These are phyloP conservation scores for Rhimphoctona megacephalus DNA, from an alignment of 2,888 invertebrate species.

Conservation along the genomic window DNA sequence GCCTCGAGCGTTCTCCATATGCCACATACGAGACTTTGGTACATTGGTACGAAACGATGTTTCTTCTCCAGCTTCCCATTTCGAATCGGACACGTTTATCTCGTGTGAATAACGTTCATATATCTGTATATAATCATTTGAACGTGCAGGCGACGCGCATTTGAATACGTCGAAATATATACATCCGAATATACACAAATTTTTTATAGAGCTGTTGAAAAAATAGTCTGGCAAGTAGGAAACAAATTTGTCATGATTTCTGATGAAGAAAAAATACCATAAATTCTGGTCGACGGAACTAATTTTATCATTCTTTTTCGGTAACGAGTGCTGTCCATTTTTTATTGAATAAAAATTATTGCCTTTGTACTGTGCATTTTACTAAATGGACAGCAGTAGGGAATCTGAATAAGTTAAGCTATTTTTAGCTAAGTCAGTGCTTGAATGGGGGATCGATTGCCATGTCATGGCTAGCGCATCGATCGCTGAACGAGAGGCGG, in stretches of 20 bases:
- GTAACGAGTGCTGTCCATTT: no score
- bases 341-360: no score
- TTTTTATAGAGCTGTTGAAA: background rate
- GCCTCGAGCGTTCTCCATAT: slow-evolving; percentile 14
- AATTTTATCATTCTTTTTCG: no score
- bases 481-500: no score
- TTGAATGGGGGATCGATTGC: no score
- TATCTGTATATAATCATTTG: background rate
- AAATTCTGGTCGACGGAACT: no score
- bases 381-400: no score
- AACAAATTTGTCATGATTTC: background rate
- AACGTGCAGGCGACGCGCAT: background rate
- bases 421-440: no score
- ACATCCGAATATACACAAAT: background rate
- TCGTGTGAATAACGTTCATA: background rate
- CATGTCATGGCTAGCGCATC: no score
- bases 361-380: no score
- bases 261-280: no score
- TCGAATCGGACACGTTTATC: slow-evolving; percentile 11
- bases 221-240: background rate
- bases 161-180: background rate
- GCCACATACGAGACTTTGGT: background rate
- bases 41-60: background rate
- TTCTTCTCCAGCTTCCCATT: slow-evolving; percentile 17
- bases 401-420: no score